Evolutionary conservation across 2,797 vertebrate species (phyloP), one percentile per base, ranked within the genome.

Genomic region (Sparidentex hasta): DNA sequence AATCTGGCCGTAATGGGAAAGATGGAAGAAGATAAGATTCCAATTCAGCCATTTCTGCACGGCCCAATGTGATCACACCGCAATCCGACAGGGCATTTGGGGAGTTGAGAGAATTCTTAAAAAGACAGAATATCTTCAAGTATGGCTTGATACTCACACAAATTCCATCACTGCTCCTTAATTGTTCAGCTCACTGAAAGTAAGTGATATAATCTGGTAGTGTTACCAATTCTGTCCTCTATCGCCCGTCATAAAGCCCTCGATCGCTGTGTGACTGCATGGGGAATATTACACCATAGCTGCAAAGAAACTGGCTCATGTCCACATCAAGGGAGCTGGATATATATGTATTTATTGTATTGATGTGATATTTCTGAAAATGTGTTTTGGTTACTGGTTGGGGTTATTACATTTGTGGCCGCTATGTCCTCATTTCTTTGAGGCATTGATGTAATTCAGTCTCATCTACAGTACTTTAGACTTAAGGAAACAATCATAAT

Each of bases 21-120:
- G 94, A 94, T 93, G 92, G 93, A 94, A 92, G 88, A 90, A 90
- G 94, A 94, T 94, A 94, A 95, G 93, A 94, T 94, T 92, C 91
- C 94, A 93, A 93, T 92, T 93, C 90, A 90, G 90, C 93, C 84
- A 89, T 93, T 93, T 94, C 91, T 91, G 92, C 88, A 80, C 83
- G 70, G 88, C 90, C 90, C 91, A 92, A 92, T 90, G 93, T 91
- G 93, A 93, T 93, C 93, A 93, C 86, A 91, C 84, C 74, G 88
- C 92, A 93, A 92, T 93, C 89, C 81, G 64, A 91, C 86, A 87
- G 90, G 86, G 86, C 88, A 87, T 93, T 93, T 70, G 87, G 89
- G 79, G 91, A 90, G 81, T 90, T 88, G 90, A 92, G 90, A 91
- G 90, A 91, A 93, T 93, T 93, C 92, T 93, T 93, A 91, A 92